phyloP scores from a whole-genome alignment of 1,140 invertebrate genomes.

The Saccostrea glomerata region DNA sequence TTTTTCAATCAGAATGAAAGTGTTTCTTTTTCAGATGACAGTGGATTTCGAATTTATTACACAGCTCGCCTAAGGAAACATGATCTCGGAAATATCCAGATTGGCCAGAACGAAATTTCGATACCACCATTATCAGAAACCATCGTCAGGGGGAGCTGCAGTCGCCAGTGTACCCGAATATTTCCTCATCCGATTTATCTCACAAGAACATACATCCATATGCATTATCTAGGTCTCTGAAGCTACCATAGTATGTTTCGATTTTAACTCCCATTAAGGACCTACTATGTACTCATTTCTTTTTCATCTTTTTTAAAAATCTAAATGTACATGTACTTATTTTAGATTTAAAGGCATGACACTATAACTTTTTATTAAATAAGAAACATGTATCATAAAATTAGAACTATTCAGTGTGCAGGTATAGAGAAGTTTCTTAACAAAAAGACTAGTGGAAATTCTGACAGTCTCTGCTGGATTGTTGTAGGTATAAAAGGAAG shows the following conservation, averaged over 20 bases:
- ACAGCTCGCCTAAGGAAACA: conserved; percentile 85
- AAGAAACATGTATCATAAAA: no score
- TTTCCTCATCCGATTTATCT: conserved; percentile 67
- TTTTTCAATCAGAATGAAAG: neutral
- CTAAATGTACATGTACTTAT: no score
- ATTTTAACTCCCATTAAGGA: no score
- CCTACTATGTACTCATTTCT: no score
- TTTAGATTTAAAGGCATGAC: no score
- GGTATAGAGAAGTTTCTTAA: no score
- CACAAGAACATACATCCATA: conserved; percentile 71
- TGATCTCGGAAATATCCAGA: conserved; percentile 89
- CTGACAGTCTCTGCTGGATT: no score
- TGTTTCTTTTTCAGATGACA: conserved; percentile 82
- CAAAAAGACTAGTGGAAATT: no score
- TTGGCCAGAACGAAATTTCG: conserved; percentile 90
- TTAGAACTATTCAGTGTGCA: no score
- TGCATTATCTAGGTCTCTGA: conserved; percentile 72
- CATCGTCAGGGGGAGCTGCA: conserved; percentile 90
- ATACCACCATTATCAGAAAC: conserved; percentile 87
- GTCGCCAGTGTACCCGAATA: conserved; percentile 86
- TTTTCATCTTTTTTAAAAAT: no score
- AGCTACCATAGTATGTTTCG: neutral
- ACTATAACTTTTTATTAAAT: no score
- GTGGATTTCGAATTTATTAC: conserved; percentile 89
- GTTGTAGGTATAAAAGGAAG: conserved; percentile 45